These are phyloP conservation scores for Epizoanthus stellaris DNA, from an alignment of 92 coral and sea anemone genomes.

Conservation along the genomic window DNA sequence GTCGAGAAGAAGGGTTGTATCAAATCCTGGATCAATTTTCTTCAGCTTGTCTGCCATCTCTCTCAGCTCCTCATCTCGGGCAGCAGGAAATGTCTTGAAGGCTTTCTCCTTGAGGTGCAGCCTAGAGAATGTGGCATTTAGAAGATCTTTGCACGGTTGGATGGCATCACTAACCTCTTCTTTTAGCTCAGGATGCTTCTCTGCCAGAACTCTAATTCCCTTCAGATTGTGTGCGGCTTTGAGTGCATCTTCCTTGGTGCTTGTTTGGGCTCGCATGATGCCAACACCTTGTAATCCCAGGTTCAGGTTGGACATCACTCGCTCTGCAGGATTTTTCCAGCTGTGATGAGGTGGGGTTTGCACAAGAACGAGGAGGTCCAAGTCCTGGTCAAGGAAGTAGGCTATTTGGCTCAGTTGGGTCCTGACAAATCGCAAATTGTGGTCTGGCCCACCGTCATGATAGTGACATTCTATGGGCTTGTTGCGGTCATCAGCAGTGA, in stretches of 20 bases:
- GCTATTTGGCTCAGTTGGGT: slow-evolving; percentile 58
- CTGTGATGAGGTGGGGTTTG: slow-evolving; percentile 61
- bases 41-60: slow-evolving; percentile 52
- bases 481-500: slow-evolving; percentile 31
- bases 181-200: slow-evolving; percentile 44
- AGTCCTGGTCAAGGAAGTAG: slow-evolving; percentile 55
- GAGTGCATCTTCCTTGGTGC: slow-evolving; percentile 49
- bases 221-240: slow-evolving; percentile 56
- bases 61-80: slow-evolving; percentile 51
- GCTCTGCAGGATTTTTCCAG: slow-evolving; percentile 68
- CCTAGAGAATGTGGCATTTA: slow-evolving; percentile 57
- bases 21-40: slow-evolving; percentile 54
- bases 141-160: slow-evolving; percentile 60
- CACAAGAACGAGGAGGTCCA: slow-evolving; percentile 55
- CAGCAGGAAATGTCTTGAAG: slow-evolving; percentile 54
- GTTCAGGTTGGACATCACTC: slow-evolving; percentile 69
- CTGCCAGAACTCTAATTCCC: slow-evolving; percentile 50
- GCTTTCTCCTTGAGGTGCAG: slow-evolving; percentile 59
- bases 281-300: slow-evolving; percentile 64
- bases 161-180: slow-evolving; percentile 62
- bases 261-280: slow-evolving; percentile 51
- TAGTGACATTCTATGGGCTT: slow-evolving; percentile 54
- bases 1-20: slow-evolving; percentile 41
- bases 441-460: slow-evolving; percentile 65
- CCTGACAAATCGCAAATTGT: slow-evolving; percentile 45